Evolutionary conservation across 1,140 invertebrate species (phyloP).

Genomic region (Gonatopus flavifemur): DNA sequence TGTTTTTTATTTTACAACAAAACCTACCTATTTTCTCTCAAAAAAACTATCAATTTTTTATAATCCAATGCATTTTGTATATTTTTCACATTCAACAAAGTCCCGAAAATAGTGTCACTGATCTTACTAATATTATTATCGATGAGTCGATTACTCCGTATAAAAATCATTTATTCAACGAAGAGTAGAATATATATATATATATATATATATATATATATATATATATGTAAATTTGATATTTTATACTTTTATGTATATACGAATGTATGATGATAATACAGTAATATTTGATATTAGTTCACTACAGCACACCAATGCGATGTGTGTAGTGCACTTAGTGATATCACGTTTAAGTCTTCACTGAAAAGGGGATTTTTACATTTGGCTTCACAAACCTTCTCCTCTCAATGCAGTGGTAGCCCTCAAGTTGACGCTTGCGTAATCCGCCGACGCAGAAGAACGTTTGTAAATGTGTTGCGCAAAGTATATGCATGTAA

Average conservation of each 20-base stretch:
- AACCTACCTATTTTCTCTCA: conserved; percentile 24
- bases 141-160: conserved; percentile 7
- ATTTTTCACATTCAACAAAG: background rate
- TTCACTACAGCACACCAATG: conserved; percentile 11
- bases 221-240: background rate
- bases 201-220: conserved; percentile 23
- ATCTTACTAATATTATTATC: too few species aligned
- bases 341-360: conserved; percentile 35
- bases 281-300: too few species aligned
- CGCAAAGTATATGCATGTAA: too few species aligned
- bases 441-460: conserved; percentile 21
- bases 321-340: conserved; percentile 23
- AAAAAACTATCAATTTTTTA: conserved; percentile 22
- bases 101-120: conserved; percentile 14
- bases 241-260: conserved; percentile 7
- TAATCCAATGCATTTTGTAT: conserved; percentile 2
- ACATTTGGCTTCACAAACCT: conserved; percentile 32
- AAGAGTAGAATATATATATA: conserved; percentile 32
- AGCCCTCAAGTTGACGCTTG: conserved; percentile 27
- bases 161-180: conserved; percentile 23
- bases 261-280: background rate
- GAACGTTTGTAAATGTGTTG: too few species aligned
- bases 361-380: conserved; percentile 31
- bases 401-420: conserved; percentile 15
- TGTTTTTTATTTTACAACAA: conserved; percentile 27